phyloP scores from a whole-genome alignment of 1,140 invertebrate species.

The Drosophila sulfurigaster region DNA sequence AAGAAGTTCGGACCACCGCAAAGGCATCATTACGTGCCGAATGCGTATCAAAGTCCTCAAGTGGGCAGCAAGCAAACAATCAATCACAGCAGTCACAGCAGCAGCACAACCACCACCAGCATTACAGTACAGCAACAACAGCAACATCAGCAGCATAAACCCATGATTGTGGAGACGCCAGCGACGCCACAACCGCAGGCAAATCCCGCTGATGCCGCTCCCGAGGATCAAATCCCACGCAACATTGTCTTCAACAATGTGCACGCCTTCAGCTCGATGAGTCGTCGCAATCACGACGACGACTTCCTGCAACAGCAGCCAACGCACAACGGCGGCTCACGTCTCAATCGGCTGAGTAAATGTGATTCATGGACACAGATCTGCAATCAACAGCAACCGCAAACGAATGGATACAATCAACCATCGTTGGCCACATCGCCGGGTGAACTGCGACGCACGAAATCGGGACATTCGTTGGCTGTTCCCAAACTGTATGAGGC shows the following conservation, averaged over 20 bases:
- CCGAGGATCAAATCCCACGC: constrained; percentile 78
- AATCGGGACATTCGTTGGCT: constrained; percentile 89
- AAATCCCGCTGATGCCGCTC: constrained; percentile 15
- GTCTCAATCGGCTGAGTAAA: constrained; percentile 87
- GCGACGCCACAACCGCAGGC: constrained; percentile 65
- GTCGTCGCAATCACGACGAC: constrained; percentile 59
- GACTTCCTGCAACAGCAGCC: constrained; percentile 33
- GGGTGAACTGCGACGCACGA: constrained; percentile 87
- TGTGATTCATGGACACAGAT: constrained; percentile 93
- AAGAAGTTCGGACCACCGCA: constrained; percentile 83
- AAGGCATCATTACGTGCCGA: constrained; percentile 79
- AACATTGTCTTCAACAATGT: constrained; percentile 84
- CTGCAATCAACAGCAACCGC: constrained; percentile 76
- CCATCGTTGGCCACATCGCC: constrained; percentile 16
- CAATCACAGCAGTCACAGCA: constrained; percentile 7
- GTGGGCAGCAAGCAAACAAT: constrained; percentile 36
- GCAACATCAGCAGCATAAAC: constrained; percentile 55
- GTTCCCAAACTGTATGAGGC: constrained; percentile 92
- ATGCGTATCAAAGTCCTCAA: constrained; percentile 80
- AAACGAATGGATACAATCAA: constrained; percentile 20
- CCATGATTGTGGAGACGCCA: constrained; percentile 74
- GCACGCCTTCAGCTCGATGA: constrained; percentile 72
- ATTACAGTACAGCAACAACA: constrained; percentile 22
- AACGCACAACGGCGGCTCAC: constrained; percentile 39
- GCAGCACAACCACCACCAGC: constrained; percentile 13